Evolutionary conservation across 2,113 vertebrate species (phyloP), one percentile per base, ranked within the genome.

Genomic region (Bujurquina vittata): DNA sequence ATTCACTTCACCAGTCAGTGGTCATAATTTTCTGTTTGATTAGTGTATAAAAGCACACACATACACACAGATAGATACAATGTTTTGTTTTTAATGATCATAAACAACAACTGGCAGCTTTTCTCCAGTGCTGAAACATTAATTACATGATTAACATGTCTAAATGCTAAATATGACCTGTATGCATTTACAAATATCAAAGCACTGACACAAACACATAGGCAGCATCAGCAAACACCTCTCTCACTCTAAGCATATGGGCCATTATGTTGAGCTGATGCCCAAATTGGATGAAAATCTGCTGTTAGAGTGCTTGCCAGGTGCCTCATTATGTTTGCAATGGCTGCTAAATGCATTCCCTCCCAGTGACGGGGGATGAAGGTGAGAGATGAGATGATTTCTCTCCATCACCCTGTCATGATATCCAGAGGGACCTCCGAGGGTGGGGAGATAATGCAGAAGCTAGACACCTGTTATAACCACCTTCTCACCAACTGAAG

Each of bases 281-380:
- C 14, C 15, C 23, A 81, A 75, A 84, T 60, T 78, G 56, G 55
- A 85, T 84, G 75, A 65, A 67, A 85, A 67, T 63, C 67, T 37
- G 81, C 74, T 59, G 60, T 74, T 40, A 1, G 17, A 74, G 59
- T 62, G 60, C 26, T 77, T 40, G 60, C 81, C 81, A 86, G 80
- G 83, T 80, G 76, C 60, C 61, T 88, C 57, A 74, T 91, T 87
- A 89, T 22, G 37, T 81, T 65, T 3, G 14, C 35, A 60, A 37
- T 59, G 73, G 62, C 33, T 52, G 54, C 55, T 85, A 83, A 90
- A 90, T 80, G 78, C 56, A 55, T 84, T 86, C 74, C 84, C 77
- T 76, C 20, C 23, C 31, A 52, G 52, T 26, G 52, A 80, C 56
- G 56, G 57, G 33, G 35, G 79, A 81, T 62, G 46, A 62, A 62